Base-by-base conservation (phyloP, 2,113 vertebrate genomes). In the Uria aalge region DNA sequence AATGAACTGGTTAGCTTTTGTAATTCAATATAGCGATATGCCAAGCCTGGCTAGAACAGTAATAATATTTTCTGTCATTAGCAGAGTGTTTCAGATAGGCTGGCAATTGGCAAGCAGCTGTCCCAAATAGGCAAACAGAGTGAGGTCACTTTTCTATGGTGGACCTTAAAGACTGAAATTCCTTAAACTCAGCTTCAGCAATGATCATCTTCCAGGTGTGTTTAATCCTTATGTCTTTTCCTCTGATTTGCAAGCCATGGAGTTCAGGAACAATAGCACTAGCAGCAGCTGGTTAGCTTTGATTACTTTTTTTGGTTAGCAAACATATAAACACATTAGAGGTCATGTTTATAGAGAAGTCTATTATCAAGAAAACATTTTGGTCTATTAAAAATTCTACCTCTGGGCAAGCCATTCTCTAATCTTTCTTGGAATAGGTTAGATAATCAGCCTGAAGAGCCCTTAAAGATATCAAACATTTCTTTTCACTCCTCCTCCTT, bases 271-370 rank as follows among this genome's bases (percentile, higher is more conserved):
- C 30, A 78, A 1, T 11, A 47, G 30, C 5, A 73, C 5, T 8
- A 81, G 2, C 5, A 91, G 11, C 12, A 68, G 9, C 29, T 78
- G 36, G 8, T 52, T 74, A 59, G 29, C 15, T 50, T 75, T 36
- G 29, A 34, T 84, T 36, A 13, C 8, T 20, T 59, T 45, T 73
- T 60, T 24, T 14, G 4, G 9, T 64, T 64, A 60, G 3, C 1
- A 76, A 63, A 56, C 5, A 24, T 11, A 45, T 15, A 26, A 60
- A 66, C 2, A 2, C 0, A 0, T 63, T 48, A 52, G 20, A 40
- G 4, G 8, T n/a, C 27, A 30, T 9, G 3, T 57, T 84, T 84
- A 12, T 55, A 71, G 10, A 26, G 7, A 71, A 69, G 6, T 15
- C 5, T 66, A 7, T 74, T 76, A 17, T 63, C 57, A 7, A 74